phyloP scores from a whole-genome alignment of 2,888 invertebrate species.

The Norana najaformis region DNA sequence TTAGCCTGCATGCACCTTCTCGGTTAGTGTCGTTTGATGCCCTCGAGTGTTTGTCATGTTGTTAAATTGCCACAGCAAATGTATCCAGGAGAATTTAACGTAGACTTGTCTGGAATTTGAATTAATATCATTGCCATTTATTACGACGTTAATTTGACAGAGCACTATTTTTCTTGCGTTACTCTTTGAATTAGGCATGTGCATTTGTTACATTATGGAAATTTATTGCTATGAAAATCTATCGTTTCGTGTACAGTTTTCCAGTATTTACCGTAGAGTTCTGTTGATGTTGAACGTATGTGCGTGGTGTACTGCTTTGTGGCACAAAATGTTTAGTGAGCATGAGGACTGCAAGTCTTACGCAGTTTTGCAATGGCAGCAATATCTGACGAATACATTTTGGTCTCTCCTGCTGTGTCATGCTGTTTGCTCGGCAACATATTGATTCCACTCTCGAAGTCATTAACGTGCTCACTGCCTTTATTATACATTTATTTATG shows the following conservation, averaged over 20 bases:
- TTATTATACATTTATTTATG: not conserved
- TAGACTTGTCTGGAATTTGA: not conserved
- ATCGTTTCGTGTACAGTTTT: not conserved
- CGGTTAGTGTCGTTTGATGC: no score
- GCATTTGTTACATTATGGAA: not conserved
- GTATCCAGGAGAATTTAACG: not conserved
- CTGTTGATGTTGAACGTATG: not conserved
- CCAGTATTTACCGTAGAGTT: not conserved
- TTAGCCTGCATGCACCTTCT: no score
- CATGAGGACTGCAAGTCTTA: not conserved
- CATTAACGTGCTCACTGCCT: not conserved
- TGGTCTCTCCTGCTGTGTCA: not conserved
- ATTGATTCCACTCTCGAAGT: not conserved
- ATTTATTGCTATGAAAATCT: not conserved
- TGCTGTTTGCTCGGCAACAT: not conserved
- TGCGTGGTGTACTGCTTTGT: not conserved
- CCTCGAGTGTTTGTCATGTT: not conserved
- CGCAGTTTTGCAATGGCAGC: not conserved
- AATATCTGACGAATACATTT: not conserved
- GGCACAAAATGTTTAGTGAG: no score
- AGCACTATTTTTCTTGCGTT: slow-evolving; percentile 5
- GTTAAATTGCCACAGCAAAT: not conserved
- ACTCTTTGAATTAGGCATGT: not conserved
- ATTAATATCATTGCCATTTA: not conserved
- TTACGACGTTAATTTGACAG: not conserved